Conservation (phyloP, 2,888 invertebrate species). For the Agrochola lota region DNA sequence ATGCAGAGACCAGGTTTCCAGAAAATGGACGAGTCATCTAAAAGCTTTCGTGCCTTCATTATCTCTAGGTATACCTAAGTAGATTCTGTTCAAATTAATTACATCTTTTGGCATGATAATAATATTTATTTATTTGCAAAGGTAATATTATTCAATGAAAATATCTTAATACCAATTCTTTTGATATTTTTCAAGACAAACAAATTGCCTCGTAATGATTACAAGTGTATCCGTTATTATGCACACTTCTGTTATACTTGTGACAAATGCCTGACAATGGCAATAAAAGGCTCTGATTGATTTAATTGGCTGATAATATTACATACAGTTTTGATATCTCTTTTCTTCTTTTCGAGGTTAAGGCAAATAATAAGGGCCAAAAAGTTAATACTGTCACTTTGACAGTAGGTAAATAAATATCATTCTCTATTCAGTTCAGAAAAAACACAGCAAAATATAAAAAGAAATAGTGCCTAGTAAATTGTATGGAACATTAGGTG, state of each 20-base stretch:
- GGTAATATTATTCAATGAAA: background rate
- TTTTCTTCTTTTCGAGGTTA: background rate
- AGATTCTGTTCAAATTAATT: background rate
- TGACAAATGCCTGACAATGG: slow-evolving; percentile 3
- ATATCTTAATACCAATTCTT: background rate
- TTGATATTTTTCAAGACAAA: slow-evolving; percentile 4
- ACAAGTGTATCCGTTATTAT: slow-evolving; percentile 27
- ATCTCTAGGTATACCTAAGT: background rate
- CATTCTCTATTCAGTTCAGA: no score
- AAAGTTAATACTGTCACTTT: background rate
- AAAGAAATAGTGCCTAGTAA: no score
- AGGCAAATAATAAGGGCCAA: background rate
- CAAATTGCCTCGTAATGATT: slow-evolving; percentile 52
- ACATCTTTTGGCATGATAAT: background rate
- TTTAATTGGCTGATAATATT: slow-evolving; percentile 17
- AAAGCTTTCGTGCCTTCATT: slow-evolving; percentile 20
- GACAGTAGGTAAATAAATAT: background rate
- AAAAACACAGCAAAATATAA: no score
- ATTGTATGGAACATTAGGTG: no score
- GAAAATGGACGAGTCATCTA: slow-evolving; percentile 19
- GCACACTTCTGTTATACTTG: slow-evolving; percentile 15
- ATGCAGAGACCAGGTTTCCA: background rate
- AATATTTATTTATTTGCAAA: slow-evolving; percentile 7
- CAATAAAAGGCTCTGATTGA: slow-evolving; percentile 13
- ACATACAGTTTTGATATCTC: background rate